Evolutionary conservation across 1,140 invertebrate species (phyloP).

Genomic region (Cydia pomonella): DNA sequence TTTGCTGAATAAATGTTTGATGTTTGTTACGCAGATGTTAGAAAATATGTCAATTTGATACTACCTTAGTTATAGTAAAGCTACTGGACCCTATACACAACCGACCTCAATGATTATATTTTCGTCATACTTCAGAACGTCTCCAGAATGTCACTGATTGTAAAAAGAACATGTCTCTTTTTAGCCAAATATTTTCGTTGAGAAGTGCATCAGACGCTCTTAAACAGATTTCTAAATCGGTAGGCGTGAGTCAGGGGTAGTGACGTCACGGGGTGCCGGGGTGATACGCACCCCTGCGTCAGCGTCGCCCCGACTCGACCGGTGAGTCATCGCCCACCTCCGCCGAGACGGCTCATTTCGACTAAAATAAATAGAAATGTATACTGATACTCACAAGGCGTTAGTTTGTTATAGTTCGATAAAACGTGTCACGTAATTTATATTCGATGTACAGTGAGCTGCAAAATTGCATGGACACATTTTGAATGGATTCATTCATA

Average conservation of each 20-base stretch:
- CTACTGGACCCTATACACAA: no score
- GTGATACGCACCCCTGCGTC: constrained; percentile 55
- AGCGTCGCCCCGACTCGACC: constrained; percentile 48
- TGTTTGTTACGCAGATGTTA: no score
- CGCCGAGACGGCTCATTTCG: constrained; percentile 39
- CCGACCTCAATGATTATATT: no score
- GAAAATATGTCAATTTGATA: no score
- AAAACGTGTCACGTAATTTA: neutral
- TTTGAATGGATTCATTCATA: no score
- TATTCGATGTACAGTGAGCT: neutral
- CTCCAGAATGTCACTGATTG: no score
- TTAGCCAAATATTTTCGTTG: no score
- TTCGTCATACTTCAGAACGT: no score
- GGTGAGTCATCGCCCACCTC: constrained; percentile 54
- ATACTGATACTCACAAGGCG: constrained; percentile 30
- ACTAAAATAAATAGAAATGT: constrained; percentile 44
- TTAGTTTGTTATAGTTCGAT: neutral
- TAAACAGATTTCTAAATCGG: constrained; percentile 46
- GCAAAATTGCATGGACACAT: no score
- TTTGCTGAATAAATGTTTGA: no score
- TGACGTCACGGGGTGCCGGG: constrained; percentile 64
- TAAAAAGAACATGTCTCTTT: no score
- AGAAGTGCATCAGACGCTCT: constrained; percentile 21
- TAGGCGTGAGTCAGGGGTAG: constrained; percentile 52
- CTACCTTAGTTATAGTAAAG: no score